Evolutionary conservation across 2,113 vertebrate species (phyloP).

Genomic region (Orientallactaga bullata): DNA sequence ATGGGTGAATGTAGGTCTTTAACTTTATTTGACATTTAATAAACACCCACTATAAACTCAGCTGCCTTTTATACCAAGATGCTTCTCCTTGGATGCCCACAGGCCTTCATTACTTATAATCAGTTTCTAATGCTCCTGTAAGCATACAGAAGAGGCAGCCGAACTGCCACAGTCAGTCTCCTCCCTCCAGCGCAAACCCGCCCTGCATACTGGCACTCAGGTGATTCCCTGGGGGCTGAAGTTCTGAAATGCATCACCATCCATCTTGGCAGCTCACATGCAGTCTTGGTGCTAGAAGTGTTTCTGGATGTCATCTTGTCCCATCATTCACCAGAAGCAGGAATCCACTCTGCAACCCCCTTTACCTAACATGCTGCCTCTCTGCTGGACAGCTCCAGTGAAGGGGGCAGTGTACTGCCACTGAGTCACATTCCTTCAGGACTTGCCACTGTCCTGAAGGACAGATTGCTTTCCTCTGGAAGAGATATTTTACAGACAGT

Average conservation of each 20-base stretch:
- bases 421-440: neutral
- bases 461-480: neutral
- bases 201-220: neutral
- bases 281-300: neutral
- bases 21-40: conserved; percentile 72
- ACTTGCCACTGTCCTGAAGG: neutral
- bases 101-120: neutral
- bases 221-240: neutral
- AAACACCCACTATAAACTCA: conserved; percentile 50
- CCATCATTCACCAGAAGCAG: neutral
- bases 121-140: neutral
- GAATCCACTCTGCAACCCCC: neutral
- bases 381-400: neutral
- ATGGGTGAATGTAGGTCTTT: conserved; percentile 23
- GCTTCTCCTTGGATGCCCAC: neutral
- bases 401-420: neutral
- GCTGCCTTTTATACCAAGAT: conserved; percentile 28
- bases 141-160: neutral
- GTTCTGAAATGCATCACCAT: neutral
- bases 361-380: too few relatives aligned
- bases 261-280: neutral
- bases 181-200: neutral
- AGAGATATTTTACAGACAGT: neutral
- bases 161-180: neutral
- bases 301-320: neutral